Evolutionary conservation across 2,113 vertebrate species (phyloP).

Genomic region (Heptranchias perlo): DNA sequence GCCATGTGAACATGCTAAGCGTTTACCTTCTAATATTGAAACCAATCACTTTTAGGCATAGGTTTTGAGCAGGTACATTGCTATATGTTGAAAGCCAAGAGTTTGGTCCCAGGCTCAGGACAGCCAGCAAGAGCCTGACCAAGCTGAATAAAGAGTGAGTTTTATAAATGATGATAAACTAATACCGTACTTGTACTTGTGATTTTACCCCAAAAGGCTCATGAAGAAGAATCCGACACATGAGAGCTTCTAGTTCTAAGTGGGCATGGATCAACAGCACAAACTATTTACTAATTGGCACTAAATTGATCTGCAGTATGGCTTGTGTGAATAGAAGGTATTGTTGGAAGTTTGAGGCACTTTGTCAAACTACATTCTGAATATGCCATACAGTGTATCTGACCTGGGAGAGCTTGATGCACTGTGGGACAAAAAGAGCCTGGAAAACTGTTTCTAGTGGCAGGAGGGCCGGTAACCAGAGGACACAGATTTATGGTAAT

Average conservation of each 20-base stretch:
- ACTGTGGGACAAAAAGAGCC: not conserved
- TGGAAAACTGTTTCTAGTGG: not conserved
- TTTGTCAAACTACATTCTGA: not conserved
- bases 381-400: not conserved
- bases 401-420: not conserved
- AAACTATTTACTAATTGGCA: not conserved
- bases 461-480: not conserved
- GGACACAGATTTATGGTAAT: not conserved
- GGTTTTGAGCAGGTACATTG: not conserved
- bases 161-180: not conserved
- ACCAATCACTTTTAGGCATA: not conserved
- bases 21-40: not conserved
- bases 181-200: no score
- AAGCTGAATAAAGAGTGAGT: not conserved
- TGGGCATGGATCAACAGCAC: not conserved
- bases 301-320: not conserved
- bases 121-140: not conserved
- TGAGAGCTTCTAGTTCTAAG: not conserved
- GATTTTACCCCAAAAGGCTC: not conserved
- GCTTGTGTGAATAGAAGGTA: no score
- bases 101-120: not conserved
- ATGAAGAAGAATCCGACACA: not conserved
- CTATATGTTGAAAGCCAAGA: not conserved
- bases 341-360: not conserved
- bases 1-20: not conserved